These are phyloP conservation scores for Ectropis crepuscularia DNA, from an alignment of 2,888 invertebrate genomes.

Conservation along the genomic window DNA sequence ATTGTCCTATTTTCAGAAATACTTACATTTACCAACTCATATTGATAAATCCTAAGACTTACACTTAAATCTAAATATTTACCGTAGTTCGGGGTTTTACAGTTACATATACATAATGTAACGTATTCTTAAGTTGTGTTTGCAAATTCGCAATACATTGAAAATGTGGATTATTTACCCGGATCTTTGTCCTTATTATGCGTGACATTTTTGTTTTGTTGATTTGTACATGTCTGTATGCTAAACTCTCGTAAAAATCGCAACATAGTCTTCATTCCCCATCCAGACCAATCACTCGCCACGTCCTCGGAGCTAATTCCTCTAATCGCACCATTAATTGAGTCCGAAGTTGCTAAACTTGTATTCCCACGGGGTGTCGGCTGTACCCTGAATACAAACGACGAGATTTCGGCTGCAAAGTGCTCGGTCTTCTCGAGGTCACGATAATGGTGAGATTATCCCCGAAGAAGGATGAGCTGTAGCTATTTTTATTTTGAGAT, in stretches of 20 bases:
- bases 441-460: slow-evolving; percentile 46
- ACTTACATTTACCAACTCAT: no score
- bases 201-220: no score
- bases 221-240: no score
- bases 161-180: no score
- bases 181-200: no score
- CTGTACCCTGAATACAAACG: slow-evolving; percentile 30
- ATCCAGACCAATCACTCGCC: slow-evolving; percentile 37
- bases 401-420: slow-evolving; percentile 35
- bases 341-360: slow-evolving; percentile 71
- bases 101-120: no score
- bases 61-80: no score
- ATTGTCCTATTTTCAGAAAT: no score
- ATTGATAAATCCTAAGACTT: no score
- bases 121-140: no score
- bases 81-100: no score
- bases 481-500: slow-evolving; percentile 20
- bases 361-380: slow-evolving; percentile 53
- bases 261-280: not conserved
- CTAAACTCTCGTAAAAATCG: not conserved
- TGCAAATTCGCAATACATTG: no score
- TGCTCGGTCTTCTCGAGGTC: slow-evolving; percentile 31
- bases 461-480: slow-evolving; percentile 15
- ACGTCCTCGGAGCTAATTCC: slow-evolving; percentile 73
- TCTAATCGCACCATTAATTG: slow-evolving; percentile 81